A percentile compares a stretch with the other conserved stretches of the same genome.
Evolutionary conservation across 2,797 vertebrate species (phyloP).

Genomic region (Phyllotis vaccarum): DNA sequence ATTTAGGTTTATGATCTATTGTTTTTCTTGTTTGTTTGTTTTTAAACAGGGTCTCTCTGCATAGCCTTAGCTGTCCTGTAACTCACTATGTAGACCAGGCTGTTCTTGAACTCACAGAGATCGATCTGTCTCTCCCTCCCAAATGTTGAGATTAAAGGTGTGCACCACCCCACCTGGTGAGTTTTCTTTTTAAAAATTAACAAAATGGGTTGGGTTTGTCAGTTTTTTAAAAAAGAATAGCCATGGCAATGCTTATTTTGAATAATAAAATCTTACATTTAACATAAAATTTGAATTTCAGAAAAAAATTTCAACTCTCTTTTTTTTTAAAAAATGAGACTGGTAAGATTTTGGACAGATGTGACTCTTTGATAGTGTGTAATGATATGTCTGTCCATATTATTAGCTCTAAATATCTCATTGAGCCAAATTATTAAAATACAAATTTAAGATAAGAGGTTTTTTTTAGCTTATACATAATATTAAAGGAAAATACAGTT

Average conservation of each 20-base stretch:
- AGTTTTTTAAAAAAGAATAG: constrained; percentile 11
- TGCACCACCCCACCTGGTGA: not conserved
- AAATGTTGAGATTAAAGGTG: not conserved
- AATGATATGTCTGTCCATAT: not conserved
- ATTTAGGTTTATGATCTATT: too few relatives aligned
- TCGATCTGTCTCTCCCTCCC: too few relatives aligned
- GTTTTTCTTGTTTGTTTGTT: too few relatives aligned
- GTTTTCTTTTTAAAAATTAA: constrained; percentile 45
- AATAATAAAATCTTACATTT: constrained; percentile 54
- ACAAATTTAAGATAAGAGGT: not conserved
- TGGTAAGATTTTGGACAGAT: not conserved
- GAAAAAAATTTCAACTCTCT: not conserved
- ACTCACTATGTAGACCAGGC: not conserved
- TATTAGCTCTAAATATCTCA: not conserved
- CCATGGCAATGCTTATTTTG: not conserved
- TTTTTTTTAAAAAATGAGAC: not conserved
- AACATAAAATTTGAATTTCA: constrained; percentile 52
- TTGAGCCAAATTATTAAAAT: not conserved
- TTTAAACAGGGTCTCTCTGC: not conserved
- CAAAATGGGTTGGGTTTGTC: constrained; percentile 17
- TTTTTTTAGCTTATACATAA: constrained; percentile 8
- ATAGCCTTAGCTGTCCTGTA: not conserved
- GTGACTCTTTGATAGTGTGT: not conserved
- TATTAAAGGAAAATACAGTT: constrained; percentile 30
- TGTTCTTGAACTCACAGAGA: not conserved